Base-by-base conservation (phyloP, 2,113 vertebrate genomes). In the Microtus montanus region DNA sequence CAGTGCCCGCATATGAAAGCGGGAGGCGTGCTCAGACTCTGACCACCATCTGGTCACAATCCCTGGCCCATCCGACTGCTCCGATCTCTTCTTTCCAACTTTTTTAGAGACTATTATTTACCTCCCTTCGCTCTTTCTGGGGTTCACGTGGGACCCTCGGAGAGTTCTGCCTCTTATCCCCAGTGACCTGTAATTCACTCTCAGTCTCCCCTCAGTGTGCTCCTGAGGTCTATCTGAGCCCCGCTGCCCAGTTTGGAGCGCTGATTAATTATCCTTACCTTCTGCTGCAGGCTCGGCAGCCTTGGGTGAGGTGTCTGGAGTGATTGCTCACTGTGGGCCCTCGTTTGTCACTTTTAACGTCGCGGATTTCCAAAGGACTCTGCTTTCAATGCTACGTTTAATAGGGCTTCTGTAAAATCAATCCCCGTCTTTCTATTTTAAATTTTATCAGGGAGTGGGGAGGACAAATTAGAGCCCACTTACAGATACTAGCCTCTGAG, bases 31-130 rank as follows among this genome's bases (percentile, higher is more conserved):
- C 90, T 92, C 92, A 92, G 93, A 93, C 93, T 92, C 87, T 91
- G 95, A 24, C 82, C 87, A 90, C 98, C 97, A 97, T 97, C 98
- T 97, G 98, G 93, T 91, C 83, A n/a, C 96, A 90, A 94, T 88
- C 91, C 97, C 97, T 97, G 96, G 97, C 96, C 96, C 96, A 93
- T 95, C 97, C 95, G 97, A 98, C 86, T 93, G 68, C 88, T 84
- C 68, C 95, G 82, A 92, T 92, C 83, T 47, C 96, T 94, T 93
- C 86, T 93, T 93, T 84, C 94, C 52, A 44, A 91, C 89, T 41
- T 92, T 95, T 95, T 94, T 96, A 97, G 96, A 97, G 83, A 41
- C 78, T 77, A 87, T 94, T 96, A 91, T 98, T 97, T 97, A 95
- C 97, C 96, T 97, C 96, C 28, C 30, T 49, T 74, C 2, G 54